Evolutionary conservation across 2,888 invertebrate genomes (phyloP), one percentile per base, ranked within the genome.

Genomic region (Yponomeuta malinellus): DNA sequence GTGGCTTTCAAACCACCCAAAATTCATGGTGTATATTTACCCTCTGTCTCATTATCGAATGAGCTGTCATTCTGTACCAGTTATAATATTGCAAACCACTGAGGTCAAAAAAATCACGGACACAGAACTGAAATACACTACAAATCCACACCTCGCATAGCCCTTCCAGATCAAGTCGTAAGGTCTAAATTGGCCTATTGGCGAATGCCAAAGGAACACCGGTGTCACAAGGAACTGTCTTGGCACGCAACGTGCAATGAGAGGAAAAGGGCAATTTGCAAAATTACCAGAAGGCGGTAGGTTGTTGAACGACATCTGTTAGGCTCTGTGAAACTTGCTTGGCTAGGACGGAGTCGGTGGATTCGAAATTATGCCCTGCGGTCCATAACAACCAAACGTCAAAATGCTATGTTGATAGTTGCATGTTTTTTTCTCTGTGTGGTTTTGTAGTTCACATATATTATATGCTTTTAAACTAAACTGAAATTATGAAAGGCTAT

Each of bases 191-290:
- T 59, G 15, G 12, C 15, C 52, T 15, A 15, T 15, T 59, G 15
- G 6, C 4, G 52, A 15, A 59, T 4, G 52, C 15, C 15, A 15
- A 59, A 59, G 33, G n/a, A 10, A 73, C 73, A 33, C n/a, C 65
- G 33, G 52, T 15, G 31, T 33, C 29, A n/a, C 29, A 63, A 29
- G 73, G 72, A 73, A 69, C 70, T 69, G 72, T 72, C 74, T 72
- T 71, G 72, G 64, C 73, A 71, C 72, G 73, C 73, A 70, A 70
- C 64, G 48, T 63, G 43, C 43, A 71, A 70, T 3, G 43, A 48
- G 33, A 71, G 75, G 73, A 75, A 73, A 70, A 71, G 73, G 72
- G 72, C 72, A 74, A 74, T 75, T 75, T 74, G 68, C 74, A 70
- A 75, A 75, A 74, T 75, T 73, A 73, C 71, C 72, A 67, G 71